Evolutionary conservation across 2,888 invertebrate genomes (phyloP).

Genomic region (Acanthosepion lycidas): DNA sequence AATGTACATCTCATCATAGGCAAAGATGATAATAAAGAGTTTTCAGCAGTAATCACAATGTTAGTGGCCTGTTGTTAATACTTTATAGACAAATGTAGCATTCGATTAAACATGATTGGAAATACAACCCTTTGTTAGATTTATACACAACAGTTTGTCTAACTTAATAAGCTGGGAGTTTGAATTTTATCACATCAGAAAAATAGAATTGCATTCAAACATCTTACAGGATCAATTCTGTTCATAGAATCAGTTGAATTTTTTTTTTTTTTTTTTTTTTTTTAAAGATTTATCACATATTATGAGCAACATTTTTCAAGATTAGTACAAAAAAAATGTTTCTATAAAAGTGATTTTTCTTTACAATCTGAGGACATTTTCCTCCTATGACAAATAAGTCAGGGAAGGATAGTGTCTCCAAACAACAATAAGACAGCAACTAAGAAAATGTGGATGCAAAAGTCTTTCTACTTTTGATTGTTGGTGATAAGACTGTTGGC

Average conservation of each 20-base stretch:
- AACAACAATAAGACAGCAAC: background rate
- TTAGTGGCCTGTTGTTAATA: background rate
- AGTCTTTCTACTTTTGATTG: background rate
- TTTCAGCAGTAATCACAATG: slow-evolving; percentile 22
- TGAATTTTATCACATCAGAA: background rate
- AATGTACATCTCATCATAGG: slow-evolving; percentile 15
- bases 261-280: too few relatives aligned
- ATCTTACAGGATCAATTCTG: background rate
- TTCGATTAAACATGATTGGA: background rate
- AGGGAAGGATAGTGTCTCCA: background rate
- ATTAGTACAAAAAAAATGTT: background rate
- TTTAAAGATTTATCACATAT: background rate
- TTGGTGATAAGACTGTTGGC: background rate
- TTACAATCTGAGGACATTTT: background rate
- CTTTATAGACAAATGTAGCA: background rate
- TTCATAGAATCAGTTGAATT: too few relatives aligned
- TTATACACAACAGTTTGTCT: background rate
- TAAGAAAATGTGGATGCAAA: background rate
- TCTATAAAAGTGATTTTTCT: too few relatives aligned
- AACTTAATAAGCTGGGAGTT: background rate
- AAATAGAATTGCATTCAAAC: background rate
- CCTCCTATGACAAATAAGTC: background rate
- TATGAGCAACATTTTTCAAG: background rate
- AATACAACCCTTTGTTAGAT: background rate
- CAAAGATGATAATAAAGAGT: background rate